phyloP scores from a whole-genome alignment of 2,888 invertebrate genomes.

The Gasteruption jaculator region DNA sequence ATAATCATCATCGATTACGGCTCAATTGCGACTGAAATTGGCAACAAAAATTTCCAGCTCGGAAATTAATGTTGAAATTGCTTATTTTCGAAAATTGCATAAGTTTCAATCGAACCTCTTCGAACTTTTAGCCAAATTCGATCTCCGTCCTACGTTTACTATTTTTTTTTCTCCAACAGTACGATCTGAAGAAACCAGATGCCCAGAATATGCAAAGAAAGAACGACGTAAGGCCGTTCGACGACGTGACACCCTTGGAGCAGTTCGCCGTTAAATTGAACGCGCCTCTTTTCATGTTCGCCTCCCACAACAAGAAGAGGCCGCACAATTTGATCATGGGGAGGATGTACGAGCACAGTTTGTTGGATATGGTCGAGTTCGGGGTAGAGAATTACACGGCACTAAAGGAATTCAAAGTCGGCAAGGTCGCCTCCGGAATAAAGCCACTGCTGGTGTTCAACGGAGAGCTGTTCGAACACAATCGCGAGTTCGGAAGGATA shows the following conservation, averaged over 20 bases:
- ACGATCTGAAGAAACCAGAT: constrained; percentile 81
- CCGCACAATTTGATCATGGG: constrained; percentile 90
- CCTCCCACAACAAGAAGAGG: constrained; percentile 90
- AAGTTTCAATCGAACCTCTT: no score
- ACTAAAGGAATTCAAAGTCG: constrained; percentile 73
- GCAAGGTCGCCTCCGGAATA: constrained; percentile 73
- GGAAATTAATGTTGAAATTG: no score
- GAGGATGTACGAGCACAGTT: constrained; percentile 80
- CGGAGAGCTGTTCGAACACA: constrained; percentile 85
- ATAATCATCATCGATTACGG: background rate
- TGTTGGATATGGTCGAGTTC: constrained; percentile 95
- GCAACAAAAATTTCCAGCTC: no score
- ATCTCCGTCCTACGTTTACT: background rate
- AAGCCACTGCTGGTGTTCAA: constrained; percentile 92
- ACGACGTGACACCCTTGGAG: constrained; percentile 77
- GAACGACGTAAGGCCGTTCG: constrained; percentile 90
- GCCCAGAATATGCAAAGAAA: constrained; percentile 71
- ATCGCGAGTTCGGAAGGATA: constrained; percentile 74
- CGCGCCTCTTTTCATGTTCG: constrained; percentile 84
- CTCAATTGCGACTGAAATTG: no score
- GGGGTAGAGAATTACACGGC: constrained; percentile 80
- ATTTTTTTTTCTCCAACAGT: constrained; percentile 44
- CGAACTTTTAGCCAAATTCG: no score
- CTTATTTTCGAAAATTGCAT: no score
- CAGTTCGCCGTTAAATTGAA: constrained; percentile 81